Evolutionary conservation across 1,140 invertebrate genomes (phyloP).

Genomic region (Aphidius ervi): DNA sequence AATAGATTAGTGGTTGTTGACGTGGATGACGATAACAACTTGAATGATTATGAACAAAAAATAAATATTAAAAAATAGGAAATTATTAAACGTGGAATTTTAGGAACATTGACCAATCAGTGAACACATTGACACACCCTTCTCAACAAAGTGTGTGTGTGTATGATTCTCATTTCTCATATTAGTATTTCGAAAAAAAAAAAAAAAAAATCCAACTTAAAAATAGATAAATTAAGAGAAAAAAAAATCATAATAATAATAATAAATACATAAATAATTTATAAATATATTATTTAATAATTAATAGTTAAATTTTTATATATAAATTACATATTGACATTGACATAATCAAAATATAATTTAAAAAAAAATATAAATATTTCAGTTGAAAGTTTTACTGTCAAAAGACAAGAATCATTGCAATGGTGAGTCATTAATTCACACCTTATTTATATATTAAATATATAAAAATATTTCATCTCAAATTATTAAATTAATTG

Average conservation of each 20-base stretch:
- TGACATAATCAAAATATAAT: not conserved
- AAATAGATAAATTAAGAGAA: too few species aligned
- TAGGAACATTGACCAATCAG: constrained; percentile 34
- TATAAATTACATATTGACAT: not conserved
- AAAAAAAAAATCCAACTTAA: too few species aligned
- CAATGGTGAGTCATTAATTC: constrained; percentile 35
- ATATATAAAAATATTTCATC: not conserved
- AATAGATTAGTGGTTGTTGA: too few species aligned
- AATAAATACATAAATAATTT: constrained; percentile 15
- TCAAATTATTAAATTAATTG: too few species aligned
- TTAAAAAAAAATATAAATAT: too few species aligned
- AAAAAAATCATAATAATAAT: constrained; percentile 5
- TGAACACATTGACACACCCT: constrained; percentile 46
- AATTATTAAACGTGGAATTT: constrained; percentile 5
- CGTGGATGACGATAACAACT: too few species aligned
- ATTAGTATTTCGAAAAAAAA: not conserved
- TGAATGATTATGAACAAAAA: not conserved
- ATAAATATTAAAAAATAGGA: not conserved
- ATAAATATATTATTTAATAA: not conserved
- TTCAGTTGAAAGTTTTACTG: too few species aligned
- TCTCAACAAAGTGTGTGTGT: constrained; percentile 1
- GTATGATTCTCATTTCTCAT: constrained; percentile 1
- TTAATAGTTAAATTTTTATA: constrained; percentile 2
- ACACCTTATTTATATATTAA: not conserved
- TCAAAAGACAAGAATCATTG: constrained; percentile 15